phyloP scores from a whole-genome alignment of 2,888 invertebrate species.

The Onchidella celtica region DNA sequence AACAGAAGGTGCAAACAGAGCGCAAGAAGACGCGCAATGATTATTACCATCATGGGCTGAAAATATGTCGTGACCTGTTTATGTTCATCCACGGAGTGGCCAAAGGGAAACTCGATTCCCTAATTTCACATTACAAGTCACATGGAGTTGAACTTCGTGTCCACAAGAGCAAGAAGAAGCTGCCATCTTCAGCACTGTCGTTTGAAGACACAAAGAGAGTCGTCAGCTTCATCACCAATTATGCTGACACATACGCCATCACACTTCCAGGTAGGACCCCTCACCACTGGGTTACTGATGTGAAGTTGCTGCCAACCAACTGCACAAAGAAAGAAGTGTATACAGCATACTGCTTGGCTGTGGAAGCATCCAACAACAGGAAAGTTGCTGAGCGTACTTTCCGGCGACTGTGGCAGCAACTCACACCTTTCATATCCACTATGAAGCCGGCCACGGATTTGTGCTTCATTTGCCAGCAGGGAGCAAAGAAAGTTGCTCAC shows the following conservation, averaged over 20 bases:
- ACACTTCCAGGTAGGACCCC: slow-evolving; percentile 45
- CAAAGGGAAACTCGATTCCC: neutral
- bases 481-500: slow-evolving; percentile 26
- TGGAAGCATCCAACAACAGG: no score
- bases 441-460: slow-evolving; percentile 49
- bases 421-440: slow-evolving; percentile 36
- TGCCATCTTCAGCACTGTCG: slow-evolving; percentile 7
- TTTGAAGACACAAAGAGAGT: slow-evolving; percentile 31
- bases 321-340: slow-evolving; percentile 27
- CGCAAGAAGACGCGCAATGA: neutral
- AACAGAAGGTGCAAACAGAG: neutral
- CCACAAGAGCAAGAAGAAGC: slow-evolving; percentile 6
- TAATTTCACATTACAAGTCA: neutral
- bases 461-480: slow-evolving; percentile 54
- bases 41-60: neutral
- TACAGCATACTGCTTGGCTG: no score
- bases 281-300: slow-evolving; percentile 14
- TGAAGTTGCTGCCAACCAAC: slow-evolving; percentile 39
- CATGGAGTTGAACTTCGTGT: neutral
- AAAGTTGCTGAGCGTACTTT: neutral
- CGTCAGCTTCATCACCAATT: slow-evolving; percentile 42
- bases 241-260: slow-evolving; percentile 49
- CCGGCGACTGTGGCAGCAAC: slow-evolving; percentile 25
- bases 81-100: neutral
- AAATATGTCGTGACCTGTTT: slow-evolving; percentile 6